Evolutionary conservation across 2,797 vertebrate species (phyloP), one percentile per base, ranked within the genome.

Genomic region (Paguma larvata): DNA sequence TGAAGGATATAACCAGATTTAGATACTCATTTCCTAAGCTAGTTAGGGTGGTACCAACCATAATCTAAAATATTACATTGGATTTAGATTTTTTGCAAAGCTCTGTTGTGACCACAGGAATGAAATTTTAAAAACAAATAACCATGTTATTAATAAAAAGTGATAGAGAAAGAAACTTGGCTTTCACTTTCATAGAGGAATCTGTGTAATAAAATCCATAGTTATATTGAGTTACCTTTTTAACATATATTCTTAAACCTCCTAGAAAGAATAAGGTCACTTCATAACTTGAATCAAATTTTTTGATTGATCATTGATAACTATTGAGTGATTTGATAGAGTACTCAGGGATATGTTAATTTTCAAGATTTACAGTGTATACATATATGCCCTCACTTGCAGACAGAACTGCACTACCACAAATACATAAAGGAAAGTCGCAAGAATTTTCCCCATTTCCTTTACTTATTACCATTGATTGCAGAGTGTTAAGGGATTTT

Each of bases 201-300:
- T 92, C 62, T 63, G 2, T 94, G 48, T 92, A 80, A 80, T 62
- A 62, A 82, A 86, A 41, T 44, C n/a, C 38, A 51, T 92, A 68
- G 46, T 92, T 65, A 85, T 41, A 79, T 6, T 38, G 34, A 79
- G 79, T 67, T 92, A 84, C 3, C 19, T 83, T 80, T 84, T 72
- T 56, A 48, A n/a, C 51, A 46, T 51, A 41, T 84, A n/a, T 84
- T 85, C 13, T 72, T 94, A 92, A 79, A 79, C 19, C 70, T 94
- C 32, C n/a, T 48, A 53, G 30, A 51, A 63, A 93, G 34, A 82
- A 13, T 12, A 63, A n/a, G 6, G 5, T 70, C 32, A 85, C 9
- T 56, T 73, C 10, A 30, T 51, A 51, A 73, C 62, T 65, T 53
- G 77, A 87, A 30, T 44, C 51, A 44, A 73, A 53, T 53, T 70